phyloP scores from a whole-genome alignment of 2,113 vertebrate species.

The Oophaga pumilio region DNA sequence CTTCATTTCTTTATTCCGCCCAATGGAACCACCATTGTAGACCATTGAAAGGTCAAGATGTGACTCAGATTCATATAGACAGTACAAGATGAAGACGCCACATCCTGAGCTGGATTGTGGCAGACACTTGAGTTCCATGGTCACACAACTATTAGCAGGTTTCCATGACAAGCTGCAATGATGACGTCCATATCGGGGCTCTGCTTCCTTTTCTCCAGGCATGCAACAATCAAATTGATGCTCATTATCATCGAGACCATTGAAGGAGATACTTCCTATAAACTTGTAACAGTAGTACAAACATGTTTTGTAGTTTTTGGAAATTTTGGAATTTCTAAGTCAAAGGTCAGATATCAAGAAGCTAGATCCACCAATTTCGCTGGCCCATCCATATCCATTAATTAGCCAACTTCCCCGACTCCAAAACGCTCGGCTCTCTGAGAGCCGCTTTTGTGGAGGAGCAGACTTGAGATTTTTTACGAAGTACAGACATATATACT shows the following conservation, averaged over 20 bases:
- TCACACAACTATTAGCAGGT: neutral
- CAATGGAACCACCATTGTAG: too few relatives aligned
- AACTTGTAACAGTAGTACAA: neutral
- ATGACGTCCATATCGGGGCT: neutral
- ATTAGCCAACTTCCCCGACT: too few relatives aligned
- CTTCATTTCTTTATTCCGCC: too few relatives aligned
- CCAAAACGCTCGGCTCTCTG: too few relatives aligned
- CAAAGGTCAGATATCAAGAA: neutral
- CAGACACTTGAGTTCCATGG: neutral
- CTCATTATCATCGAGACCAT: neutral
- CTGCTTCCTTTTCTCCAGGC: neutral
- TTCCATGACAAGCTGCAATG: slow-evolving; percentile 9
- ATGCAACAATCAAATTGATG: neutral
- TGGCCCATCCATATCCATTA: neutral
- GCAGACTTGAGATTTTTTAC: neutral
- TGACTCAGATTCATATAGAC: neutral
- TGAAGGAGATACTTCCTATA: neutral
- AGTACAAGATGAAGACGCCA: neutral
- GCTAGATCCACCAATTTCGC: neutral
- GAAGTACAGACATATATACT: neutral
- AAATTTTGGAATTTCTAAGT: too few relatives aligned
- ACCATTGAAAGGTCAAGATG: neutral
- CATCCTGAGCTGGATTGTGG: neutral
- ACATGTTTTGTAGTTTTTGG: too few relatives aligned
- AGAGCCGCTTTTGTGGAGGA: neutral